Percentiles rank a stretch among this genome's conserved stretches.
Conservation (phyloP, 2,113 vertebrate genomes). For the Gnathonemus echidnorhynchus region DNA sequence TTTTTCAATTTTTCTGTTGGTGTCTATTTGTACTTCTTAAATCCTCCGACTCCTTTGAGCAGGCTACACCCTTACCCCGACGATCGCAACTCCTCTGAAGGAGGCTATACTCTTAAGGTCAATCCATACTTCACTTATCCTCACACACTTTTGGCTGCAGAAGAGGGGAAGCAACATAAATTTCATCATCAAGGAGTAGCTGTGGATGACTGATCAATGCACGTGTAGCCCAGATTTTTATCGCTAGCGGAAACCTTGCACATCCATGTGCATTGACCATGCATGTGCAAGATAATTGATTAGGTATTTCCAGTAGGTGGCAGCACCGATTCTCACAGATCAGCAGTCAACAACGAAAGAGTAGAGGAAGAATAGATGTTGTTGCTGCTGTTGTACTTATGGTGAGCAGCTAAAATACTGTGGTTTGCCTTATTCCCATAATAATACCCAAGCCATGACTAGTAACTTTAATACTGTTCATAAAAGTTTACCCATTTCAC, state of each 20-base stretch:
- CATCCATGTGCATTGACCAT: background rate
- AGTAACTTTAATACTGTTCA: background rate
- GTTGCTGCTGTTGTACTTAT: background rate
- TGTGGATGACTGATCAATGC: too few relatives aligned
- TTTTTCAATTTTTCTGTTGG: background rate
- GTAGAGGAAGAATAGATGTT: background rate
- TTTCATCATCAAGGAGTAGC: too few relatives aligned
- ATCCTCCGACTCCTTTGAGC: background rate
- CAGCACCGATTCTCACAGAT: background rate
- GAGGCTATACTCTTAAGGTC: too few relatives aligned
- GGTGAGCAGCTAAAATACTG: background rate
- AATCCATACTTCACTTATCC: too few relatives aligned
- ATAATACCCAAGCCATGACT: background rate
- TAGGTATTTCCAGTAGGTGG: background rate
- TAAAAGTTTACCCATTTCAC: background rate
- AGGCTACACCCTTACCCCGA: background rate
- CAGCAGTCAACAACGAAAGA: background rate
- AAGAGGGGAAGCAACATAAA: too few relatives aligned
- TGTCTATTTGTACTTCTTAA: background rate
- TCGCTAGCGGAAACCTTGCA: background rate
- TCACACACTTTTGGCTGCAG: too few relatives aligned
- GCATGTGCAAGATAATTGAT: background rate
- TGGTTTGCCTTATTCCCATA: background rate
- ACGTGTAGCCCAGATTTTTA: background rate
- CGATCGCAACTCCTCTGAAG: too few relatives aligned